Evolutionary conservation across 1,140 invertebrate genomes (phyloP).

Genomic region (Nebria ingens): DNA sequence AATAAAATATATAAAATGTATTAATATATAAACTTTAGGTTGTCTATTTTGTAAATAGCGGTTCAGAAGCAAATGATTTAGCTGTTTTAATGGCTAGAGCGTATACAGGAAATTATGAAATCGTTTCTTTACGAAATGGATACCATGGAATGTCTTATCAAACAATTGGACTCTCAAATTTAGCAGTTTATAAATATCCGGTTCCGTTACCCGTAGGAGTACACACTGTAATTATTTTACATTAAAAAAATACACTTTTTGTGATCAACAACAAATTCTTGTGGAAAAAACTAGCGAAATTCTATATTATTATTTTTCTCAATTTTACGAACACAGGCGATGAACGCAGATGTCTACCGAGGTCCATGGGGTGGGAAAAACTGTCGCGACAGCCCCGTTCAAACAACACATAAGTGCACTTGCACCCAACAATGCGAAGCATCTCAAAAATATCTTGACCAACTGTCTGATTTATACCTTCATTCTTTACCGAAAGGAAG

Average conservation of each 20-base stretch:
- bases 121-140: constrained; percentile 75
- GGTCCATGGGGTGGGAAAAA: constrained; percentile 80
- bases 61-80: constrained; percentile 94
- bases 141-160: constrained; percentile 86
- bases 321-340: constrained; percentile 41
- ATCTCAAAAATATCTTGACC: constrained; percentile 64
- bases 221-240: too few species aligned
- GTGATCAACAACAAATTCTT: too few species aligned
- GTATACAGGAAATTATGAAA: constrained; percentile 74
- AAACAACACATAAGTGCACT: constrained; percentile 56
- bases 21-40: constrained; percentile 40
- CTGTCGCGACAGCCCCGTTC: constrained; percentile 80
- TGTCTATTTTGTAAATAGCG: constrained; percentile 90
- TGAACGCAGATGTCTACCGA: constrained; percentile 83
- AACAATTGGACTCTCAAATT: constrained; percentile 72
- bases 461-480: constrained; percentile 64
- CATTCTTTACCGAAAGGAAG: constrained; percentile 55
- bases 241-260: too few species aligned
- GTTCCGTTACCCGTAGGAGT: constrained; percentile 66
- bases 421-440: constrained; percentile 61
- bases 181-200: constrained; percentile 68
- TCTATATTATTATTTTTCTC: constrained; percentile 9
- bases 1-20: constrained; percentile 13
- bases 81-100: constrained; percentile 78
- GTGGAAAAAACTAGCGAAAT: too few species aligned